Evolutionary conservation across 2,888 invertebrate genomes (phyloP).

Genomic region (Penaeus monodon): DNA sequence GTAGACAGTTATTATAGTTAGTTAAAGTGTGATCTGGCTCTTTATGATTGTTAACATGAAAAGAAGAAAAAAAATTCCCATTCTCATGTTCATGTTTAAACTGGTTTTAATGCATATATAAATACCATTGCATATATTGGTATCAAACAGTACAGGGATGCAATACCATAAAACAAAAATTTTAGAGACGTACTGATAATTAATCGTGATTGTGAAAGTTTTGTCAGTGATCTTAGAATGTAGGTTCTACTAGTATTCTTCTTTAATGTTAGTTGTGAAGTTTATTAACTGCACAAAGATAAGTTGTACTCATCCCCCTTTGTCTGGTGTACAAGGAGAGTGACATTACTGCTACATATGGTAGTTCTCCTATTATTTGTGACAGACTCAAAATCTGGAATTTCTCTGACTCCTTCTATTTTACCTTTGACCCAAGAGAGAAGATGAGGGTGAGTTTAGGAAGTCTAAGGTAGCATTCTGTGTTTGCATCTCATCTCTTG

Average conservation of each 20-base stretch:
- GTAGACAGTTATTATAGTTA: conserved; percentile 10
- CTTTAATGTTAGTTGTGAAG: conserved; percentile 45
- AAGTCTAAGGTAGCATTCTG: neutral
- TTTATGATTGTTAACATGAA: conserved; percentile 17
- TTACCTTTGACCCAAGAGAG: neutral
- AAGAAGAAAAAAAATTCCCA: neutral
- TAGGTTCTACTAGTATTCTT: conserved; percentile 20
- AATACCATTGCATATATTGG: conserved; percentile 3
- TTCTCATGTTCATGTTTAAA: conserved; percentile 19
- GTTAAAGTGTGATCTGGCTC: conserved; percentile 22
- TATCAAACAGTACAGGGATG: conserved; percentile 14
- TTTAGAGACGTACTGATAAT: neutral
- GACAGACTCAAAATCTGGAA: conserved; percentile 1
- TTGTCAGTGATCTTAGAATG: conserved; percentile 38
- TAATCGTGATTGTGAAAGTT: conserved; percentile 22
- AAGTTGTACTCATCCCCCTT: conserved; percentile 25
- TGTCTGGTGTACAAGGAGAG: conserved; percentile 39
- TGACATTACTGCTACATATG: conserved; percentile 25
- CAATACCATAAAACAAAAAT: conserved; percentile 9
- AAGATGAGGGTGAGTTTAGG: neutral
- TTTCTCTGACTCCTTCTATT: neutral
- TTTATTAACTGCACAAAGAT: conserved; percentile 29
- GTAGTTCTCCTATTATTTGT: conserved; percentile 27
- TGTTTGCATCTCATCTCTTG: conserved; percentile 27
- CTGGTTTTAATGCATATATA: conserved; percentile 20